Evolutionary conservation across 2,797 vertebrate genomes (phyloP).

Genomic region (Rhodeus uyekii): DNA sequence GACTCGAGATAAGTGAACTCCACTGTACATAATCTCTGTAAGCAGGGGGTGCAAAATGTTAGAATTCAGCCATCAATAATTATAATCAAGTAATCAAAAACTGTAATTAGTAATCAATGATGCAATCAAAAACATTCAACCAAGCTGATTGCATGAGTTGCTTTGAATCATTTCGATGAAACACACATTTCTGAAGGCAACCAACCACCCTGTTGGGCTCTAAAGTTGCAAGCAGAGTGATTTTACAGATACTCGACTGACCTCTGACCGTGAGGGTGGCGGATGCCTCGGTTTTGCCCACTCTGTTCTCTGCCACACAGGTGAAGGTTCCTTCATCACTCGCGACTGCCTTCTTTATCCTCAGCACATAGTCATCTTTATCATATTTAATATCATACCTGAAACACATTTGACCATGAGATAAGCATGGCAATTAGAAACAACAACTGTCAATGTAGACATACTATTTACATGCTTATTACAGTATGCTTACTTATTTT

Average conservation of each 20-base stretch:
- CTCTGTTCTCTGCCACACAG: constrained; percentile 94
- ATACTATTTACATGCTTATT: no score
- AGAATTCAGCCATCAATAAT: constrained; percentile 9
- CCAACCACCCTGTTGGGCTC: neutral
- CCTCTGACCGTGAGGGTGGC: constrained; percentile 95
- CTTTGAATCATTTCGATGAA: neutral
- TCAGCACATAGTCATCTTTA: constrained; percentile 93
- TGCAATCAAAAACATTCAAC: constrained; percentile 16
- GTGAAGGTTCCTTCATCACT: constrained; percentile 90
- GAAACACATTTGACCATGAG: constrained; percentile 38
- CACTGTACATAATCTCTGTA: no score
- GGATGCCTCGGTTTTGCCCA: constrained; percentile 92
- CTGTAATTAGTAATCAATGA: constrained; percentile 21
- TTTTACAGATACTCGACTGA: constrained; percentile 66
- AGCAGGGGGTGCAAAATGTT: neutral
- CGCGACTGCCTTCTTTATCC: constrained; percentile 89
- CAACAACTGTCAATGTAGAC: neutral
- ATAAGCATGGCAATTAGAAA: neutral
- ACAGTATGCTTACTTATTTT: no score
- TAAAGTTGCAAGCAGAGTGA: neutral
- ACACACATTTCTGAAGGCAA: neutral
- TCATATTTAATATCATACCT: constrained; percentile 98
- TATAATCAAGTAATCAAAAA: constrained; percentile 14
- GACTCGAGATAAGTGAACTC: no score
- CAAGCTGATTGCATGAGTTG: neutral